Evolutionary conservation across 2,113 vertebrate genomes (phyloP).

Genomic region (Hemibagrus wyckioides): DNA sequence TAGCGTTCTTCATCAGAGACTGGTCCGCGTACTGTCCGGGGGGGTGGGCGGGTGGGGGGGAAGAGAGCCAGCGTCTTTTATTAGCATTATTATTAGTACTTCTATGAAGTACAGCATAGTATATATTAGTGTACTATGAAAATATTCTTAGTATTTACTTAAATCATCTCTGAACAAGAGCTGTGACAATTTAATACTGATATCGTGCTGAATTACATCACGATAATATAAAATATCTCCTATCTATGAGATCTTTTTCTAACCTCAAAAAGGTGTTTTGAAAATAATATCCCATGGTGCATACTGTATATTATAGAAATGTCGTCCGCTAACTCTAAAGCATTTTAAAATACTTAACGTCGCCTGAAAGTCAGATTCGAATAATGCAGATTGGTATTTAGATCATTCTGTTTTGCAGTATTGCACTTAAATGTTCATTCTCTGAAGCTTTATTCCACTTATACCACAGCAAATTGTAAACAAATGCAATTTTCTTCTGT

Average conservation of each 20-base stretch:
- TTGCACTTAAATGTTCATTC: too few species aligned
- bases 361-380: background rate
- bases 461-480: background rate
- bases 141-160: background rate
- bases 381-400: too few species aligned
- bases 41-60: too few species aligned
- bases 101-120: background rate
- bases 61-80: background rate
- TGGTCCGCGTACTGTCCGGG: conserved; percentile 83
- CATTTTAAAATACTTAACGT: too few species aligned
- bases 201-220: background rate
- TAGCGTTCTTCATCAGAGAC: conserved; percentile 93
- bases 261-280: too few species aligned
- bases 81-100: too few species aligned
- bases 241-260: too few species aligned
- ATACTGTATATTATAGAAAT: background rate
- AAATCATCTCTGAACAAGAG: background rate
- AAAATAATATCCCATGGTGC: background rate
- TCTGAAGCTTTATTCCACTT: background rate
- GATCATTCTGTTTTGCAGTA: too few species aligned
- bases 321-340: too few species aligned
- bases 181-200: background rate
- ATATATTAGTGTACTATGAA: background rate
- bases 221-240: background rate
- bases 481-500: background rate